Conservation (phyloP, 1,140 invertebrate species). For the Globodera ellingtonae region DNA sequence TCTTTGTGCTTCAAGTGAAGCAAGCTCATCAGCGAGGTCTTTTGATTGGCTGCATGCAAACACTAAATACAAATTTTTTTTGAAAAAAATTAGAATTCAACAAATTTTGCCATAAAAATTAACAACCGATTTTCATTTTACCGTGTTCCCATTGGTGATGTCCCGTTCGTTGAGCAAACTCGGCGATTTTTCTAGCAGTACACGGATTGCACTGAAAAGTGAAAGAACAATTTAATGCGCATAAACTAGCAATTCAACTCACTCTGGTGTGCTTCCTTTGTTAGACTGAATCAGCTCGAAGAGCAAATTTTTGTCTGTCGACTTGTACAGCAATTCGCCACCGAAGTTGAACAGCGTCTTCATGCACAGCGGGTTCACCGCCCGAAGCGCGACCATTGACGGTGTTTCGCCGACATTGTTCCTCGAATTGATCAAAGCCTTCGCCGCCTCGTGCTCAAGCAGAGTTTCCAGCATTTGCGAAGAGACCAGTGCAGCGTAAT, state of each 20-base stretch:
- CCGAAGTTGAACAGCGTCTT: conserved; percentile 45
- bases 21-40: conserved; percentile 56
- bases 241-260: conserved; percentile 21
- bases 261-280: conserved; percentile 60
- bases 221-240: background rate
- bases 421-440: conserved; percentile 53
- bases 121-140: background rate
- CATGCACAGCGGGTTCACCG: conserved; percentile 60
- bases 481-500: conserved; percentile 60
- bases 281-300: conserved; percentile 59
- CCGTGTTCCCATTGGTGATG: conserved; percentile 58
- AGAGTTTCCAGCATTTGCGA: conserved; percentile 60
- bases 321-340: conserved; percentile 41
- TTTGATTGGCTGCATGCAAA: conserved; percentile 55
- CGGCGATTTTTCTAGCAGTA: conserved; percentile 56
- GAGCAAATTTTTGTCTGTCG: conserved; percentile 55
- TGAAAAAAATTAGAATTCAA: background rate
- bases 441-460: conserved; percentile 47
- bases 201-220: conserved; percentile 55
- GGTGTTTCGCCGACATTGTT: conserved; percentile 62
- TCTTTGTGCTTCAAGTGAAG: conserved; percentile 53
- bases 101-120: background rate
- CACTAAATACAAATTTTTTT: conserved; percentile 12
- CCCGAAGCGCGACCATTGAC: conserved; percentile 57
- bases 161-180: conserved; percentile 54